Evolutionary conservation across 2,888 invertebrate species (phyloP), one percentile per base, ranked within the genome.

Genomic region (Ligdia adustata): DNA sequence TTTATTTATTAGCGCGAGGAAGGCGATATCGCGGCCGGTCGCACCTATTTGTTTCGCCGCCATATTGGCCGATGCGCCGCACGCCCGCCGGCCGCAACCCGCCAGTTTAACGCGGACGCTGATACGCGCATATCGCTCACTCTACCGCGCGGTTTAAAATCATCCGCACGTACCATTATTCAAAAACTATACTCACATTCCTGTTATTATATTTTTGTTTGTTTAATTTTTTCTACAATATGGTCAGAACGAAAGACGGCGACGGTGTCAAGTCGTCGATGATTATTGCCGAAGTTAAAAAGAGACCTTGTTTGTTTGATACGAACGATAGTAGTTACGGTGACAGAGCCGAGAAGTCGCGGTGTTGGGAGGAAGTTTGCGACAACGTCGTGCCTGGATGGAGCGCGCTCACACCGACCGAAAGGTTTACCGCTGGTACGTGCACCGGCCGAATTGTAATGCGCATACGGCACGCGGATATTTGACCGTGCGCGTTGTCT

Each of bases 341-440:
- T 2, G 90, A 90, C 53, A 72, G 88, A 57, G 74, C 80, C 20
- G 87, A 82, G 73, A 90, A 90, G 82, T 74, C 77, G 57, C 69
- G 82, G 55, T 80, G 81, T 63, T 90, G 90, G 90, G 86, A 87
- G 66, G 90, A 90, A 65, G 85, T 90, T 38, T 89, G 79, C 76
- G 73, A 78, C 69, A 74, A 64, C 61, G 87, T 90, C 54, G 87
- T 90, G 68, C 89, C 90, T 26, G 79, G 79, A 53, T 90, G 88
- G 88, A 57, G 60, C 62, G 66, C 74, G 68, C 79, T 90, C 69
- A 76, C 75, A 53, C 72, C 73, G 67, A 52, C 75, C 60, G 85
- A 87, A 72, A 85, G 77, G 82, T 73, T 81, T 61, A 75, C 82
- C 65, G 87, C 86, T 73, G 89, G 89, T 89, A 81, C 67, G 88